These are phyloP conservation scores for Creontiades dilutus DNA, from an alignment of 2,888 invertebrate species.

Conservation along the genomic window DNA sequence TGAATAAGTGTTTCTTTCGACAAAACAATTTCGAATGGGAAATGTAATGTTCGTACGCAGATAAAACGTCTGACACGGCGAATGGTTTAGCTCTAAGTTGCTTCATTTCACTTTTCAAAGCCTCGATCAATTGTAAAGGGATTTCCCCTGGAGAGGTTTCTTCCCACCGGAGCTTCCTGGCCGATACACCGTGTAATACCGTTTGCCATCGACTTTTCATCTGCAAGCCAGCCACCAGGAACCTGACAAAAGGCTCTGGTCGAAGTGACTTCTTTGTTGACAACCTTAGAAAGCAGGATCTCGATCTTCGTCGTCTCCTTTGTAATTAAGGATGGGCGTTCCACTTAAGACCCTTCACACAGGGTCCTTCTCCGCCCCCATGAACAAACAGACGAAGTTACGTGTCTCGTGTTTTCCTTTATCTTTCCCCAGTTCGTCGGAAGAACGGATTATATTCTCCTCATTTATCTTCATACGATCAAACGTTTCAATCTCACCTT, in stretches of 20 bases:
- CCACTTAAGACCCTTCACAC: slow-evolving; percentile 29
- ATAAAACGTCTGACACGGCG: too few relatives aligned
- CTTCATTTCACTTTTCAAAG: slow-evolving; percentile 29
- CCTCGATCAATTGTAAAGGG: neutral
- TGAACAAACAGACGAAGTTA: slow-evolving; percentile 13
- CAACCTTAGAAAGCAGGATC: slow-evolving; percentile 67
- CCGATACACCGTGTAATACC: slow-evolving; percentile 65
- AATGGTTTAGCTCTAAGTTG: neutral
- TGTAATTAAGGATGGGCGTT: slow-evolving; percentile 56
- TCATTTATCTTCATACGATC: neutral
- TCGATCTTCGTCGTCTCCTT: slow-evolving; percentile 52
- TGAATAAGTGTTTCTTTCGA: too few relatives aligned
- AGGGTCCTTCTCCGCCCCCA: slow-evolving; percentile 10
- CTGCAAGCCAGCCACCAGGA: slow-evolving; percentile 46
- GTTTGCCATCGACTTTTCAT: slow-evolving; percentile 65
- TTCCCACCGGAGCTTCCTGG: slow-evolving; percentile 42
- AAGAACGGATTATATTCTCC: neutral
- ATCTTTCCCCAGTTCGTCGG: neutral
- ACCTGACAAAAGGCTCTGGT: slow-evolving; percentile 35
- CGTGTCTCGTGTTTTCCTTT: neutral
- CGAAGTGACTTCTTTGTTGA: slow-evolving; percentile 59
- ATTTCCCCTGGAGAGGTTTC: neutral
- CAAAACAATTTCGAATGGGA: too few relatives aligned
- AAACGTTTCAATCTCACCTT: slow-evolving; percentile 1
- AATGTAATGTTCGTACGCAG: too few relatives aligned